These are phyloP conservation scores for Lordiphosa collinella DNA, from an alignment of 1,140 invertebrate genomes.

Conservation along the genomic window DNA sequence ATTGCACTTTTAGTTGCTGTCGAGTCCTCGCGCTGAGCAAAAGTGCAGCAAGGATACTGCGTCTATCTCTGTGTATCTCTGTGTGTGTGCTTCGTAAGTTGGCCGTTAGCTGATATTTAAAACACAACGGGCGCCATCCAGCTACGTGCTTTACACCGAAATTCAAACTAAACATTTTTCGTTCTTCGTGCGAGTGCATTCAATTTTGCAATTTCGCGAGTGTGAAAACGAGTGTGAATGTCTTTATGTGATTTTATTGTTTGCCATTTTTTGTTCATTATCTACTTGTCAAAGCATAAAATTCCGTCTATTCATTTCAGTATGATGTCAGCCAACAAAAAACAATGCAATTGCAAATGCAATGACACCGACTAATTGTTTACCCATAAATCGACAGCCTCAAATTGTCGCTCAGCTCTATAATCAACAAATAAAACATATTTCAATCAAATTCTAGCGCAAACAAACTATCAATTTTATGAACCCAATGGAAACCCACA, in stretches of 20 bases:
- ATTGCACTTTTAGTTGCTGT: conserved; percentile 36
- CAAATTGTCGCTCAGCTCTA: conserved; percentile 16
- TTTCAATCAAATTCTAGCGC: conserved; percentile 50
- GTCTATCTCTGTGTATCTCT: neutral
- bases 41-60: conserved; percentile 29
- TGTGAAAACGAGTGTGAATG: conserved; percentile 47
- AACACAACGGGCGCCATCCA: conserved; percentile 1
- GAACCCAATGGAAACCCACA: conserved; percentile 17
- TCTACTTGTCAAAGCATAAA: neutral
- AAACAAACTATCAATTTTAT: conserved; percentile 48
- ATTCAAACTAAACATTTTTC: neutral
- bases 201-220: conserved; percentile 22
- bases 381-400: conserved; percentile 37
- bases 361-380: conserved; percentile 58
- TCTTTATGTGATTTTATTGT: conserved; percentile 63
- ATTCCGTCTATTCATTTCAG: neutral
- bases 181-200: conserved; percentile 38
- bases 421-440: conserved; percentile 48
- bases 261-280: conserved; percentile 7
- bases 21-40: conserved; percentile 32
- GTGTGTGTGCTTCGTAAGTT: neutral
- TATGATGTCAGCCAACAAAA: conserved; percentile 44
- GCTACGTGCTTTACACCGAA: conserved; percentile 26
- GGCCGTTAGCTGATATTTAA: conserved; percentile 16
- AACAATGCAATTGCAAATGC: conserved; percentile 6